These are phyloP conservation scores for Oikopleura albicans DNA, from an alignment of 23 tunicate genomes.

Conservation along the genomic window DNA sequence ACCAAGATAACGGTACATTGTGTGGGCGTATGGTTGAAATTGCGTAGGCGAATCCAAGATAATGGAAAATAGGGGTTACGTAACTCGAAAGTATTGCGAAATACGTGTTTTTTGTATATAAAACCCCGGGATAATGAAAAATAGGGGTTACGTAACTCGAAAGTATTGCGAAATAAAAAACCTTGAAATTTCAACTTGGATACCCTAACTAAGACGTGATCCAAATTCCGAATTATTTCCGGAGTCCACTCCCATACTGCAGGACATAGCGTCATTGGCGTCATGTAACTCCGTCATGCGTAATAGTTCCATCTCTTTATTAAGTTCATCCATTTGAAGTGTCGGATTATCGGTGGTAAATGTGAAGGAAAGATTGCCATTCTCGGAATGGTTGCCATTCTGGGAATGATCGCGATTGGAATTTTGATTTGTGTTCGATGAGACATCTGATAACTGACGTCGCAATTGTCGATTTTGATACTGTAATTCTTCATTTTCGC, in stretches of 20 bases:
- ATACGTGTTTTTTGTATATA: too few relatives aligned
- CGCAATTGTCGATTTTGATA: neutral
- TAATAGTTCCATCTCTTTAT: neutral
- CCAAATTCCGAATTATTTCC: slow-evolving; percentile 3
- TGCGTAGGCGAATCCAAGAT: too few relatives aligned
- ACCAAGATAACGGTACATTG: too few relatives aligned
- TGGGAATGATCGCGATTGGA: neutral
- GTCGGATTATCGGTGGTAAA: slow-evolving; percentile 4
- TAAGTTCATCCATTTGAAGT: neutral
- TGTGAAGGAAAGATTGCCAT: neutral
- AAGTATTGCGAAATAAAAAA: too few relatives aligned
- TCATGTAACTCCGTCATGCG: neutral
- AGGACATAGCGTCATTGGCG: neutral
- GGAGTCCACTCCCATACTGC: neutral
- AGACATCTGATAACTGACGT: neutral
- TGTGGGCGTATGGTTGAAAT: too few relatives aligned
- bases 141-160: too few relatives aligned
- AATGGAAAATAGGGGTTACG: too few relatives aligned
- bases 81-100: too few relatives aligned
- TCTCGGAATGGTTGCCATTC: neutral
- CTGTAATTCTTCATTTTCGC: slow-evolving; percentile 6
- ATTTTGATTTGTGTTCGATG: neutral
- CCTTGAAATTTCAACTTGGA: too few relatives aligned
- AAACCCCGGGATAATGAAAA: too few relatives aligned
- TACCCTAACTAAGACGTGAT: neutral